Conservation (phyloP, 2,888 invertebrate species). For the Notodonta dromedarius region DNA sequence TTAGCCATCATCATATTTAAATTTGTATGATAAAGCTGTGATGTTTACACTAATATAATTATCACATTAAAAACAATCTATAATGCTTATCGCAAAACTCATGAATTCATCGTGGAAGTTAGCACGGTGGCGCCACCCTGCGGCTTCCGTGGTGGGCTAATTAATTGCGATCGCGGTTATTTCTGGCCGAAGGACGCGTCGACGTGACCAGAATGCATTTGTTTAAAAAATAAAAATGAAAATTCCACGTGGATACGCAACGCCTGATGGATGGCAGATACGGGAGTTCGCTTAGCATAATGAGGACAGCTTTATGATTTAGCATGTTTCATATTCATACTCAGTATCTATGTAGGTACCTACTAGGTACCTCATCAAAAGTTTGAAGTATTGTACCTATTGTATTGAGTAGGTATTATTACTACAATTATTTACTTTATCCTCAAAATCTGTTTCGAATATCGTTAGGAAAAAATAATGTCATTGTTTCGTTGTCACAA, state of each 20-base stretch:
- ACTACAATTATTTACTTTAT: no score
- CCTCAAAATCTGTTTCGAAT: no score
- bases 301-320: background rate
- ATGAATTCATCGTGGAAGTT: constrained; percentile 60
- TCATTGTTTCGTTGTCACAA: no score
- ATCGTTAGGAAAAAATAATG: no score
- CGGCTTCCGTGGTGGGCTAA: constrained; percentile 40
- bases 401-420: no score
- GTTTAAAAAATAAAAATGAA: constrained; percentile 14
- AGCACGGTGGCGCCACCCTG: constrained; percentile 28
- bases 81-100: constrained; percentile 47
- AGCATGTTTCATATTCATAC: no score
- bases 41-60: constrained; percentile 33
- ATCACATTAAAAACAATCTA: constrained; percentile 24
- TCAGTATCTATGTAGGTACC: no score
- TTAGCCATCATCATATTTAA: background rate
- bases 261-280: constrained; percentile 15
- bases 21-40: background rate
- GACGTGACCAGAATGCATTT: constrained; percentile 54
- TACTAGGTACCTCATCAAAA: no score
- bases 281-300: background rate
- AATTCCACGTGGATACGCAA: constrained; percentile 18
- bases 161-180: constrained; percentile 62
- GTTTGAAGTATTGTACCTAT: no score
- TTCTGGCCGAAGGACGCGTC: constrained; percentile 57